These are phyloP conservation scores for Caenorhabditis inopinata DNA, from an alignment of 1,140 invertebrate genomes.

Conservation along the genomic window DNA sequence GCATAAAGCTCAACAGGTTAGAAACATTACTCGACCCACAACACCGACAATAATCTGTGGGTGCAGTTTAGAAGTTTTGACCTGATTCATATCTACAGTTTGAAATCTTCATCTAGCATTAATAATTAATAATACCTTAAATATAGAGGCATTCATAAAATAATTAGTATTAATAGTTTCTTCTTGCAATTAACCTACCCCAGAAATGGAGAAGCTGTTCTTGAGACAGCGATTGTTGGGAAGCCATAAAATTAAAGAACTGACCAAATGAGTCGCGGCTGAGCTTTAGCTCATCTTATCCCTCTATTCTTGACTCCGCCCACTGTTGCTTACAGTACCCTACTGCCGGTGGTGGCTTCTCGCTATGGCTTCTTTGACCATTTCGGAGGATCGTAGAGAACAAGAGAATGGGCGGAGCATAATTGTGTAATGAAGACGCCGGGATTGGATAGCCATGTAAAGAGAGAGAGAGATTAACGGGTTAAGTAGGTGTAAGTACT, in stretches of 20 bases:
- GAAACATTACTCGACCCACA: too few species aligned
- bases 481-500: neutral
- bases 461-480: neutral
- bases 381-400: neutral
- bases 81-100: too few species aligned
- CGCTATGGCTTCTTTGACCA: neutral
- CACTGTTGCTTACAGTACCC: neutral
- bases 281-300: neutral
- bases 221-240: slow-evolving; percentile 45
- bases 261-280: neutral
- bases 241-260: neutral
- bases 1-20: too few species aligned
- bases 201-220: slow-evolving; percentile 55
- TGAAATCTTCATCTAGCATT: too few species aligned
- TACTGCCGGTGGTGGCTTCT: neutral
- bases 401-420: neutral
- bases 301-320: neutral
- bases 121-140: too few species aligned
- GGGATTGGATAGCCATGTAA: too few species aligned
- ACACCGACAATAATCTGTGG: too few species aligned
- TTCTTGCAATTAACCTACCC: too few species aligned
- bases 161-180: too few species aligned
- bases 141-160: too few species aligned
- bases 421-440: slow-evolving; percentile 32
- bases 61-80: too few species aligned